Base-by-base conservation (phyloP, 2,797 vertebrate species). In the Leptoclinus maculatus region DNA sequence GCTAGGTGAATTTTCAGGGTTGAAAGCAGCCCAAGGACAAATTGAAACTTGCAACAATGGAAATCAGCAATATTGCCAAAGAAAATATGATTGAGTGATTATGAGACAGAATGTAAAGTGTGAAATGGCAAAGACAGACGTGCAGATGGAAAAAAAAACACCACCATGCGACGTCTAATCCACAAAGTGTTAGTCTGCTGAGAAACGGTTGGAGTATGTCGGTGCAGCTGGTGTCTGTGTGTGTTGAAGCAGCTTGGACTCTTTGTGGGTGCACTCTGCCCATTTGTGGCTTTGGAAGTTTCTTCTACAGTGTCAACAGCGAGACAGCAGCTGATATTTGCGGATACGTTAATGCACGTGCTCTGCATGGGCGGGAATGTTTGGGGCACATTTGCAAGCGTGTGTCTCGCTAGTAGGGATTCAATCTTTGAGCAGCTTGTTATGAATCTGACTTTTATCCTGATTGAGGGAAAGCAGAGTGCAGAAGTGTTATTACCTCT, bases 261-360 rank as follows among this genome's bases (percentile, higher is more conserved):
- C 36, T 59, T 67, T 66, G n/a, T 47, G 29, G 54, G 3, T 47
- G 29, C 38, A 12, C 29, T 67, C 29, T 7, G 58, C 13, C 27
- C 3, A 3, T 78, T 75, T 43, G 71, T 65, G 64, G 60, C 66
- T 80, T 65, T 68, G 57, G 34, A 76, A n/a, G 39, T 79, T 86
- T 72, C 39, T 69, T 29, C n/a, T 13, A 27, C 51, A 59, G 13
- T 16, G 45, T 71, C 60, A 59, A 59, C 53, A 62, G 17, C 43
- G 23, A 60, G 62, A 71, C 64, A 36, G 53, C 43, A 66, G 76
- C 64, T 74, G 62, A 53, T 79, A 54, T 65, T 71, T 58, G 21
- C 63, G 21, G 23, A 70, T 58, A 6, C 19, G 59, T 27, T 27
- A 38, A 59, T 56, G 54, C 49, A 56, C 16, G 13, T 41, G 23